Evolutionary conservation across 2,888 invertebrate genomes (phyloP).

Genomic region (Thecocarcelia acutangulata): DNA sequence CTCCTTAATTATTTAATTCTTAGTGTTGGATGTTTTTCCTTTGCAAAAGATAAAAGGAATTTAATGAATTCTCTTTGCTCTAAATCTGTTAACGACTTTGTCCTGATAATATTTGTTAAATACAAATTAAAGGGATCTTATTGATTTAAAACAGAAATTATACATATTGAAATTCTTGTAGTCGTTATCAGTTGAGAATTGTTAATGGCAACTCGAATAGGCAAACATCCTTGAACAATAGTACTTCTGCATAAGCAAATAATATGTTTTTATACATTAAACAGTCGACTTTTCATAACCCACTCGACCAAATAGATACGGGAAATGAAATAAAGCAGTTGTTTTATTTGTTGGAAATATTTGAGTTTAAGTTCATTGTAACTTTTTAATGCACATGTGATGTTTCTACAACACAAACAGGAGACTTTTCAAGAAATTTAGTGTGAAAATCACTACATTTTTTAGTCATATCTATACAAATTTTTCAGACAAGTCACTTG

Average conservation of each 20-base stretch:
- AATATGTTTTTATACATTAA: neutral
- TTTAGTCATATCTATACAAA: too few species aligned
- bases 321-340: too few species aligned
- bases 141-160: slow-evolving; percentile 5
- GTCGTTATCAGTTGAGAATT: slow-evolving; percentile 12
- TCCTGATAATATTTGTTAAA: slow-evolving; percentile 18
- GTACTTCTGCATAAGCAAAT: slow-evolving; percentile 18
- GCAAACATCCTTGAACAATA: slow-evolving; percentile 16
- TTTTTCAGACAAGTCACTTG: too few species aligned
- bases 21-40: neutral
- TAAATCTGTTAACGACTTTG: neutral
- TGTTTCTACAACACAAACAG: too few species aligned
- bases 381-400: too few species aligned
- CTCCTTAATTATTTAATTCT: neutral
- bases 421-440: too few species aligned
- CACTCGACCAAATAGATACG: too few species aligned
- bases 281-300: too few species aligned
- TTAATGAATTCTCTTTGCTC: slow-evolving; percentile 22
- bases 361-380: too few species aligned
- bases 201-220: slow-evolving; percentile 21
- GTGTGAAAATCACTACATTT: too few species aligned
- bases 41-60: neutral
- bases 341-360: too few species aligned
- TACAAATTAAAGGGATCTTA: slow-evolving; percentile 4
- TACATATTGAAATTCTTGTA: too few species aligned